A percentile compares a stretch with the other conserved stretches of the same genome.
phyloP scores from a whole-genome alignment of 2,888 invertebrate species.

The Platycheirus albimanus region DNA sequence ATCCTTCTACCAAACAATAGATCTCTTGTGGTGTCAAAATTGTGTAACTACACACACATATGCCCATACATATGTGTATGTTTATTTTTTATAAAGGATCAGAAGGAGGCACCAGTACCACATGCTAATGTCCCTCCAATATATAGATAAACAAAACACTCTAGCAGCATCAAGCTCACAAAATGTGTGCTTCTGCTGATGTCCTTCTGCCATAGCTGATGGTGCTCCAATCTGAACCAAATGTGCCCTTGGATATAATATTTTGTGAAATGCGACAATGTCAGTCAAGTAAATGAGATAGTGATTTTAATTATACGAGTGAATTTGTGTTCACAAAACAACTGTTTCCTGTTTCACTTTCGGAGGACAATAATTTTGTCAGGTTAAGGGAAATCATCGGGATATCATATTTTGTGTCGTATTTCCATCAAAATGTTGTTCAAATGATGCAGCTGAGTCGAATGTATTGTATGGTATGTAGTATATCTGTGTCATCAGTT shows the following conservation, averaged over 20 bases:
- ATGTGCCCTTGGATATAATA: constrained; percentile 48
- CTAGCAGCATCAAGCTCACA: neutral
- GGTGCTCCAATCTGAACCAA: constrained; percentile 44
- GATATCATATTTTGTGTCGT: neutral
- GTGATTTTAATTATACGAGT: constrained; percentile 58
- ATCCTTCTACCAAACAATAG: constrained; percentile 49
- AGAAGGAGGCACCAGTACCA: constrained; percentile 5
- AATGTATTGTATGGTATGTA: too few species aligned
- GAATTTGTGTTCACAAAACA: constrained; percentile 5
- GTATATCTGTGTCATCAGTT: too few species aligned
- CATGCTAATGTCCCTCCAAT: constrained; percentile 43
- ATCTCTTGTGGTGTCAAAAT: constrained; percentile 57
- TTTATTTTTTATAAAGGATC: constrained; percentile 1
- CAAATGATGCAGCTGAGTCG: neutral
- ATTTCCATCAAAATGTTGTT: constrained; percentile 7
- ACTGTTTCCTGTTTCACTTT: constrained; percentile 14
- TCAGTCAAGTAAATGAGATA: constrained; percentile 53
- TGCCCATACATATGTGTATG: neutral
- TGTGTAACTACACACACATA: neutral
- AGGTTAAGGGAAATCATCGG: constrained; percentile 1
- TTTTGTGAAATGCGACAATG: constrained; percentile 54
- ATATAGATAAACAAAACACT: constrained; percentile 36
- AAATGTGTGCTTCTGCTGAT: neutral
- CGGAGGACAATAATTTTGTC: neutral
- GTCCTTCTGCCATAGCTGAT: constrained; percentile 27